Base-by-base conservation (phyloP, 2,113 vertebrate genomes). In the Platysternon megacephalum region DNA sequence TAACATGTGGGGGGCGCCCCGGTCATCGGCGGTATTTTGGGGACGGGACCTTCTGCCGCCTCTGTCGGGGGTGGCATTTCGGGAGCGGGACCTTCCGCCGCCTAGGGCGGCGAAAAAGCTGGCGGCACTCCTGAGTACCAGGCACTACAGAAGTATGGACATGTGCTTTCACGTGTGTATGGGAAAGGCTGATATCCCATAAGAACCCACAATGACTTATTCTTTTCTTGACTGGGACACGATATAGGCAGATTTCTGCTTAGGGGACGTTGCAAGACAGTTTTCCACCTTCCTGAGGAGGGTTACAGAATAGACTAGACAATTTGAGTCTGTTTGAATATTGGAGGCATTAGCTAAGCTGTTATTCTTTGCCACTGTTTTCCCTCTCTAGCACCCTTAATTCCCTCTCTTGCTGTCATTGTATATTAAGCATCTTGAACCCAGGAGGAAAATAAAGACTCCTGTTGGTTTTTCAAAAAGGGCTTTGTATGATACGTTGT, bases 251-350 rank as follows among this genome's bases (percentile, higher is more conserved):
- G 61, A 32, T 16, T 65, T 65, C 32, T 65, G 32, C 29, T 65
- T 65, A 29, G 61, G 32, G 61, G 61, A 35, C 8, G 5, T 17
- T 65, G 61, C 10, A 65, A 65, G 61, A 35, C 12, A 83, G 16
- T 22, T 65, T 91, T 85, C 42, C 48, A 48, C n/a, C 13, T 93
- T 79, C 12, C 51, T 0, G 0, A 32, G 11, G 13, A 3, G 19
- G n/a, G 11, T 26, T 35, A 12, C 32, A 32, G 48, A 39, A 80
- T 29, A 58, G 42, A 10, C 28, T 14, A 0, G 2, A 17, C n/a
- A 5, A 13, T 6, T 0, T 42, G 29, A 35, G 76, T 0, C 0
- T 13, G 46, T 24, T 24, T 44, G 7, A 80, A 35, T 35, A 32
- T 49, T 22, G 32, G 19, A 24, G 32, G 21, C 35, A n/a, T 32